phyloP scores from a whole-genome alignment of 1,140 invertebrate genomes.

The Argopecten irradians region DNA sequence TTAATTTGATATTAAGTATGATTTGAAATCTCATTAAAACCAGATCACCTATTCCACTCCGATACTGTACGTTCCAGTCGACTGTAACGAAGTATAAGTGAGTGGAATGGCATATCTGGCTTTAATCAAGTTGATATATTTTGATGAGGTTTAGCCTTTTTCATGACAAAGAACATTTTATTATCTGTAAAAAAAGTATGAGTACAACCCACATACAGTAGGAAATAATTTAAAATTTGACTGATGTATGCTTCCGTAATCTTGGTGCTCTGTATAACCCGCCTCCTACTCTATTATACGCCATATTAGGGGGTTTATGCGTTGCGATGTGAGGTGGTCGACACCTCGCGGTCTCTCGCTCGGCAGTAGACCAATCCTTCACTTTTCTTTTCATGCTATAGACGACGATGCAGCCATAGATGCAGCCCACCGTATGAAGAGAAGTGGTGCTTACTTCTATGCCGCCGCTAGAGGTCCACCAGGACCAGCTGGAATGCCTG shows the following conservation, averaged over 20 bases:
- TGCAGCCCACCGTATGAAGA: not conserved
- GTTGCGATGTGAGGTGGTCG: not conserved
- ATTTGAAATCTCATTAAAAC: too few species aligned
- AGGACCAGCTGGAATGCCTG: not conserved
- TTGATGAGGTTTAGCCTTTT: too few species aligned
- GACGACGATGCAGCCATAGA: not conserved
- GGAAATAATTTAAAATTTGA: too few species aligned
- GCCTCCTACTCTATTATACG: not conserved
- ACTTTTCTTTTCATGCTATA: slow-evolving; percentile 23
- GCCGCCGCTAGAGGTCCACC: not conserved
- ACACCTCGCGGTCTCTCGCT: slow-evolving; percentile 10
- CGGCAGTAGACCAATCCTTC: slow-evolving; percentile 14
- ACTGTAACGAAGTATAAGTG: too few species aligned
- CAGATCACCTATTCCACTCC: too few species aligned
- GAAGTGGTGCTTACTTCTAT: not conserved
- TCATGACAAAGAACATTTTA: too few species aligned
- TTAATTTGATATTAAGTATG: too few species aligned
- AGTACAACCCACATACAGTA: too few species aligned
- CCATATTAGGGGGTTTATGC: not conserved
- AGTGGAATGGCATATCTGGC: too few species aligned
- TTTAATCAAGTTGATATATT: too few species aligned
- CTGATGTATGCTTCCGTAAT: not conserved
- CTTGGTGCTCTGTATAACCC: not conserved
- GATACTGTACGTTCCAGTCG: too few species aligned
- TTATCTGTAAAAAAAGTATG: too few species aligned